These are phyloP conservation scores for Caiman crocodilus DNA, from an alignment of 2,797 vertebrate species.

Conservation along the genomic window DNA sequence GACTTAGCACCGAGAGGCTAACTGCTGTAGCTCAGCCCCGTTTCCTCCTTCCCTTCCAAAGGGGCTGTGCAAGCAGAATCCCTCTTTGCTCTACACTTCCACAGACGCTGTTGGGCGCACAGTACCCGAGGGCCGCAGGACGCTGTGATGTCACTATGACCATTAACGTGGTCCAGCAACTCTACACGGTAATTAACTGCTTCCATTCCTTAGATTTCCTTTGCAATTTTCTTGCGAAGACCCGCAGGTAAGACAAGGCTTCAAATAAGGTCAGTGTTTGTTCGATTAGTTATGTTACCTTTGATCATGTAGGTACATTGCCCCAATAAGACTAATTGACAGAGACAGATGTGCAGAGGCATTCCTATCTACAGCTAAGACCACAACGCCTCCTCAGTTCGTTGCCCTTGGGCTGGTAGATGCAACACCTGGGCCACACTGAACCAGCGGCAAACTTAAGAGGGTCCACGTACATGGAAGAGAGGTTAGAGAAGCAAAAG, in stretches of 20 bases:
- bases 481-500: not conserved
- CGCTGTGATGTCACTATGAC: not conserved
- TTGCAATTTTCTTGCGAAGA: conserved; percentile 16
- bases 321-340: not conserved
- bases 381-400: not conserved
- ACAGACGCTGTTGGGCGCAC: not conserved
- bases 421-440: rapidly evolving
- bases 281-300: not conserved
- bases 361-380: not conserved
- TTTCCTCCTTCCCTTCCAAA: too few relatives aligned
- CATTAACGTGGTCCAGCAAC: not conserved
- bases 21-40: too few relatives aligned
- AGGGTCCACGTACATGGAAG: not conserved
- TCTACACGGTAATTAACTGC: rapidly evolving
- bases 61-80: too few relatives aligned
- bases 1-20: not conserved
- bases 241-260: not conserved
- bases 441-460: not conserved
- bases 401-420: rapidly evolving
- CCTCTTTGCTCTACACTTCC: not conserved
- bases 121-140: not conserved
- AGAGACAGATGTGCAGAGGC: not conserved
- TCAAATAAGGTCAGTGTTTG: not conserved
- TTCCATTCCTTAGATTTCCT: rapidly evolving
- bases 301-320: not conserved